Evolutionary conservation across 2,113 vertebrate genomes (phyloP).

Genomic region (Aptenodytes patagonicus): DNA sequence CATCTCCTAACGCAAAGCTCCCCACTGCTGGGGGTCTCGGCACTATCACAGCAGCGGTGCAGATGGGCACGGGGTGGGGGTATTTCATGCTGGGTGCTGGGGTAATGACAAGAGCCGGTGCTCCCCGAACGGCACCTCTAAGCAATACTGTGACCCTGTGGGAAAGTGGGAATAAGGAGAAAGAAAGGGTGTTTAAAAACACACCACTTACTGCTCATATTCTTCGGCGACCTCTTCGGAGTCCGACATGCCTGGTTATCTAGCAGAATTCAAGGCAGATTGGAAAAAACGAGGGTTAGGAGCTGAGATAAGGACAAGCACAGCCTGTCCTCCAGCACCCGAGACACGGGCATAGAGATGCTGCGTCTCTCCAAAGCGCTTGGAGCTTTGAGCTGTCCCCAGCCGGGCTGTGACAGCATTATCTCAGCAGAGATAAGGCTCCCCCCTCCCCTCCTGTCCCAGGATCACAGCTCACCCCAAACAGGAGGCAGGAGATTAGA

Average conservation of each 20-base stretch:
- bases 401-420: not conserved
- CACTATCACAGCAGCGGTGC: not conserved
- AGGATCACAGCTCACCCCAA: not conserved
- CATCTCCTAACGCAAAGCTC: not conserved
- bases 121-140: not conserved
- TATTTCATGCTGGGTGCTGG: not conserved
- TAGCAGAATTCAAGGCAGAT: not conserved
- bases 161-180: not conserved
- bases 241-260: conserved; percentile 84
- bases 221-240: conserved; percentile 81
- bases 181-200: not conserved
- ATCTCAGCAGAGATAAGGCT: conserved; percentile 24
- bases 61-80: not conserved
- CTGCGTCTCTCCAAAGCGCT: not conserved
- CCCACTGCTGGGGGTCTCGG: not conserved
- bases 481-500: conserved; percentile 14
- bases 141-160: fast-evolving
- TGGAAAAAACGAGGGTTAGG: not conserved
- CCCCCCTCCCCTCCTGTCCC: not conserved
- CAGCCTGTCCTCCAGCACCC: not conserved
- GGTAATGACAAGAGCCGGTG: fast-evolving
- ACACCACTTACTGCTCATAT: conserved; percentile 81
- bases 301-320: not conserved
- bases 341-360: not conserved
- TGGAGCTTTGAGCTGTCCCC: not conserved